Evolutionary conservation across 2,888 invertebrate species (phyloP).

Genomic region (Caenorhabditis imperialis): DNA sequence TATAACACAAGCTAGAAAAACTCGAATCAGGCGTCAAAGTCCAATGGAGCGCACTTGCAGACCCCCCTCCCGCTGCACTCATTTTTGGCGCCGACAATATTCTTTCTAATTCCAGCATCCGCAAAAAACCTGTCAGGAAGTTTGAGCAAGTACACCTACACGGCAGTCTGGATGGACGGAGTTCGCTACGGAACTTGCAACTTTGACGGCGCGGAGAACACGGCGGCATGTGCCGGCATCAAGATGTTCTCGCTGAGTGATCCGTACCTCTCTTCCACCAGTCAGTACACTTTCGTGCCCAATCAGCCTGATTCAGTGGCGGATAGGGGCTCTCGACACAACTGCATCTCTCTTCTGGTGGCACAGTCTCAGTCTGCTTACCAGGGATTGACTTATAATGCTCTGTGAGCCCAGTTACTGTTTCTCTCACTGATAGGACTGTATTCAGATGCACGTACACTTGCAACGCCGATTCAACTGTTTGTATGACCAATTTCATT

Average conservation of each 20-base stretch:
- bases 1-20: too few species aligned
- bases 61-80: too few species aligned
- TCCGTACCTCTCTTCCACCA: neutral
- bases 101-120: neutral
- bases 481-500: neutral
- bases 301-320: neutral
- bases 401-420: neutral
- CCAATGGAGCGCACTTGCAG: too few species aligned
- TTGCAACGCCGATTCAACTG: neutral
- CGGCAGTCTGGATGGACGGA: neutral
- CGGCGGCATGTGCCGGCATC: neutral
- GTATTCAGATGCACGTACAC: neutral
- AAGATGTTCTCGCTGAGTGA: neutral
- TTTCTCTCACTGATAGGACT: neutral
- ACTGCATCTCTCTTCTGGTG: neutral
- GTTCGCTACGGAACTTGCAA: neutral
- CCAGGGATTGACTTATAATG: neutral
- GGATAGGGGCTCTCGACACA: neutral
- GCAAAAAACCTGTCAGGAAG: neutral
- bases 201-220: neutral
- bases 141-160: neutral
- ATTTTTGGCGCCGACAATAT: neutral
- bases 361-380: neutral
- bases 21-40: too few species aligned
- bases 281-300: neutral